A percentile compares a stretch with the other conserved stretches of the same genome.
These are phyloP conservation scores for Sipha maydis DNA, from an alignment of 2,888 invertebrate genomes.

Conservation along the genomic window DNA sequence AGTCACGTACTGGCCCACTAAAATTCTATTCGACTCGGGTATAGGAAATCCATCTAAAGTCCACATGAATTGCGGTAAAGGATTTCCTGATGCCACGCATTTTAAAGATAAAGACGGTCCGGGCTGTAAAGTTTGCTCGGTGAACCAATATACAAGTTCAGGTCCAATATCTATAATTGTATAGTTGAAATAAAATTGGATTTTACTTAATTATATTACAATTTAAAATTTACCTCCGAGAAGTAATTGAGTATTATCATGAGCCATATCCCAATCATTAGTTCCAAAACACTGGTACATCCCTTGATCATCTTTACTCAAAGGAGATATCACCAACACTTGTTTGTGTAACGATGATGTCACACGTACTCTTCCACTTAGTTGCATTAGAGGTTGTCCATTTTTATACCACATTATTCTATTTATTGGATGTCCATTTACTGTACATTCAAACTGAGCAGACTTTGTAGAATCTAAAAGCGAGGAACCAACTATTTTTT, in stretches of 20 bases:
- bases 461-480: slow-evolving; percentile 70
- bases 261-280: slow-evolving; percentile 68
- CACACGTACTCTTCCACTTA: slow-evolving; percentile 68
- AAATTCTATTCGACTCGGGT: slow-evolving; percentile 81
- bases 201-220: background rate
- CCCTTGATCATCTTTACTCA: slow-evolving; percentile 69
- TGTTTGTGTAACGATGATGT: slow-evolving; percentile 41
- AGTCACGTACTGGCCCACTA: slow-evolving; percentile 91
- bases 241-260: slow-evolving; percentile 68
- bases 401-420: slow-evolving; percentile 85
- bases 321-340: slow-evolving; percentile 66
- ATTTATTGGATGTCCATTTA: slow-evolving; percentile 86
- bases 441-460: slow-evolving; percentile 86
- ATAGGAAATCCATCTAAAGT: slow-evolving; percentile 87
- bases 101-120: slow-evolving; percentile 91
- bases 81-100: slow-evolving; percentile 94
- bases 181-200: background rate
- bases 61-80: slow-evolving; percentile 92
- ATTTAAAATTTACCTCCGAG: slow-evolving; percentile 68
- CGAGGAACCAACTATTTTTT: slow-evolving; percentile 47
- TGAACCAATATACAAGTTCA: slow-evolving; percentile 89
- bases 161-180: slow-evolving; percentile 83
- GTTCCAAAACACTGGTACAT: slow-evolving; percentile 71
- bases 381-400: slow-evolving; percentile 72
- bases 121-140: slow-evolving; percentile 90